Base-by-base conservation (phyloP, 2,797 vertebrate species). In the Neopelma chrysocephalum region DNA sequence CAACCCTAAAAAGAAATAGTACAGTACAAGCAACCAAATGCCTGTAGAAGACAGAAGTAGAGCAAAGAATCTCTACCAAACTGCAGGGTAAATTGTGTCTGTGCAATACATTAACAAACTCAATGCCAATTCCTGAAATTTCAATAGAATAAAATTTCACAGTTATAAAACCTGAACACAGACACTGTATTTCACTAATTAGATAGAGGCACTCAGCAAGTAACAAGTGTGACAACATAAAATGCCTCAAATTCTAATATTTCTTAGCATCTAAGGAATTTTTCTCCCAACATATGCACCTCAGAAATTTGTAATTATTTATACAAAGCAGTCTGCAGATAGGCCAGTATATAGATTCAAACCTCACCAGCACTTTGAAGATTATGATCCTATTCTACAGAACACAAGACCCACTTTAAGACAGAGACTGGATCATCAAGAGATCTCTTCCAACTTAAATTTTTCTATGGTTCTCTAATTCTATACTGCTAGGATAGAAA, bases 11-110 rank as follows among this genome's bases (percentile, higher is more conserved):
- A 84, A 72, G 38, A 62, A 77, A 85, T 26, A 73, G n/a, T 31
- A 76, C 51, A 86, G n/a, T 50, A 88, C 79, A 86, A 88, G 48
- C 36, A 91, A 70, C 32, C 87, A 93, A 94, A 93, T 84, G 56
- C 69, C 83, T 81, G 73, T 20, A 66, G 58, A 54, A 96, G 58
- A 94, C 61, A 91, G 40, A 92, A 72, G 51, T 42, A 83, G n/a
- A 93, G 25, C 60, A 76, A 86, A 82, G 31, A 76, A 66, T n/a
- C 16, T 11, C 48, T 43, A 58, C 15, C 18, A 43, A 76, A 82
- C 18, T 26, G 29, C 57, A 66, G 7, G 21, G 31, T 20, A 66
- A 86, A 53, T 12, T 45, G 36, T 7, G 19, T 48, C 29, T 83
- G 62, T 38, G 54, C 10, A 40, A 31, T 42, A 34, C 4, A 27